Base-by-base conservation (phyloP, 1,140 invertebrate genomes). In the Chironomus striatipennis region DNA sequence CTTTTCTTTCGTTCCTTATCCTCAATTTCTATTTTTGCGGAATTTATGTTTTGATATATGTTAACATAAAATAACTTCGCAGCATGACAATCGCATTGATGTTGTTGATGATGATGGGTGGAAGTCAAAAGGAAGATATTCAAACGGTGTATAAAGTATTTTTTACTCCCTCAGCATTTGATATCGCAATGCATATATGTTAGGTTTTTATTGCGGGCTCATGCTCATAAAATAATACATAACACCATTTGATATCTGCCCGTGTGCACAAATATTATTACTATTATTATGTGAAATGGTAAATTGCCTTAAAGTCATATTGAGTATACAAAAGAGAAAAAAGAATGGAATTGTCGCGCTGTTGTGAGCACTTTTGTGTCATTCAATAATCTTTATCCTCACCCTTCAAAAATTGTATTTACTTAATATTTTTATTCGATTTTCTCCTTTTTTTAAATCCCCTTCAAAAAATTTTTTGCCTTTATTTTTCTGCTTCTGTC, bases 181-280 rank as follows among this genome's bases (percentile, higher is more conserved):
- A 34, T 57, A 57, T 57, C 47, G 5, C 12, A n/a, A 57, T 57
- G n/a, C 47, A 57, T 57, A 5, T n/a, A 57, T 57, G 47, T n/a
- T 12, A n/a, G 47, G 9, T 70, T 70, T 70, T 70, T 70, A 70
- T 70, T 70, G 65, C 65, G 65, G 47, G 65, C 65, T 70, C 65
- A 70, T 21, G 20, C 65, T 70, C 65, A 70, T 70, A 70, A 70
- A 70, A 70, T 70, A 70, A 70, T 70, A 70, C 18, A 70, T 57
- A 57, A 57, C 65, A 70, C 18, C n/a, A 20, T n/a, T n/a, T 70
- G 65, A 70, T 70, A 70, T 57, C 47, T 57, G 24, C 24, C 24
- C 24, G 24, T 34, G 24, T 34, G 24, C 24, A 34, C 24, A 34
- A 34, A 34, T 34, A 34, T 34, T 34, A 34, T 34, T 34, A 34